Evolutionary conservation across 2,113 vertebrate genomes (phyloP).

Genomic region (Todiramphus chloris): DNA sequence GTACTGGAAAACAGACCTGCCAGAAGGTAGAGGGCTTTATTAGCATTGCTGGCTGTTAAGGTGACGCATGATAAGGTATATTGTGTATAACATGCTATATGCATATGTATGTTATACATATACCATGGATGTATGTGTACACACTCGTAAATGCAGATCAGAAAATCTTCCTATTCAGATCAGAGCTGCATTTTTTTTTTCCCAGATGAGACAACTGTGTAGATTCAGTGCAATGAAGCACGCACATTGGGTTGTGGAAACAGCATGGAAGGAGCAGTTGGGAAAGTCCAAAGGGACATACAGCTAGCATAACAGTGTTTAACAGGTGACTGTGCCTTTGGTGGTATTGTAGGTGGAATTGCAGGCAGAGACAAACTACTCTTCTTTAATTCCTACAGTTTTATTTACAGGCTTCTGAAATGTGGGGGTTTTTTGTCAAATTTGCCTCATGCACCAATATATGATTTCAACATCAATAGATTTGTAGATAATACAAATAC

Average conservation of each 20-base stretch:
- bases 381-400: not conserved
- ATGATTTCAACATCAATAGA: constrained; percentile 16
- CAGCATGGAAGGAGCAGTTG: not conserved
- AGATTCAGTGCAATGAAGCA: not conserved
- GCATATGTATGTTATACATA: not conserved
- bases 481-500: constrained; percentile 7
- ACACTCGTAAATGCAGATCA: not conserved
- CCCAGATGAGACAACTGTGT: not conserved
- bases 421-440: not conserved
- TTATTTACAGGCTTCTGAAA: not conserved
- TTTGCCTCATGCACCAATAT: not conserved
- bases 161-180: not conserved
- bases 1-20: not conserved
- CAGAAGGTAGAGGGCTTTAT: not conserved
- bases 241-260: not conserved
- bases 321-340: not conserved
- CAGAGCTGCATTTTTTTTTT: not conserved
- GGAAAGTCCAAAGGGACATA: not conserved
- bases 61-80: not conserved
- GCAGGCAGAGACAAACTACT: not conserved
- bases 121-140: not conserved
- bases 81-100: not conserved
- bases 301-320: not conserved
- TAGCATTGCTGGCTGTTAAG: not conserved
- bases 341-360: not conserved